A percentile compares a stretch with the other conserved stretches of the same genome.
Evolutionary conservation across 2,888 invertebrate genomes (phyloP).

Genomic region (Philopedon plagiatum): DNA sequence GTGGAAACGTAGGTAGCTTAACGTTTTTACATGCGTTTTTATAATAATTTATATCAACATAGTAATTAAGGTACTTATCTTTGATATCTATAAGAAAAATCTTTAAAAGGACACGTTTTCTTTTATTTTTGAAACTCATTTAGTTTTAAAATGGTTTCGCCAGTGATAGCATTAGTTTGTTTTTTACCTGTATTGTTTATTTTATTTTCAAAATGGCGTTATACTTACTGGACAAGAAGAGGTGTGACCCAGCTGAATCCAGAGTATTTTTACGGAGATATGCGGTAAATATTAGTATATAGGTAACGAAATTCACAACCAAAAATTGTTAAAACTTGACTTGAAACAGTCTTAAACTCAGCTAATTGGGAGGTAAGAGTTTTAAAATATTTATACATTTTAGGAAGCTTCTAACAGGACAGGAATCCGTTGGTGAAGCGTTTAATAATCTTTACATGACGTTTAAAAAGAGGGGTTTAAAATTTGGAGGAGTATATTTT

Average conservation of each 20-base stretch:
- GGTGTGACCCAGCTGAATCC: constrained; percentile 35
- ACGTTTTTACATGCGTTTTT: too few species aligned
- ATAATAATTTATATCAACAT: too few species aligned
- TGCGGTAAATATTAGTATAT: not conserved
- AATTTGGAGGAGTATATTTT: constrained; percentile 55
- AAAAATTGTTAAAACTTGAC: too few species aligned
- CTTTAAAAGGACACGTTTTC: too few species aligned
- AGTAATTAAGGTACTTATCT: too few species aligned
- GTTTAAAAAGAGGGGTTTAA: constrained; percentile 11
- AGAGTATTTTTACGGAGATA: constrained; percentile 38
- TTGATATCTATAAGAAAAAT: too few species aligned
- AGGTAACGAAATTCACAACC: too few species aligned
- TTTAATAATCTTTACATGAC: constrained; percentile 18
- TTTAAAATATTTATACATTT: not conserved
- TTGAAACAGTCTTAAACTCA: not conserved
- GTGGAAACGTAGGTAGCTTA: too few species aligned
- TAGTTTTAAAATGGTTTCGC: not conserved
- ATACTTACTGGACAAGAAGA: constrained; percentile 36
- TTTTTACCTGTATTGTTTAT: not conserved
- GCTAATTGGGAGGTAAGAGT: too few species aligned
- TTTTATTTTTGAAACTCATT: too few species aligned
- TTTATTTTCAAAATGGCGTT: constrained; percentile 32
- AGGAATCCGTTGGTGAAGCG: constrained; percentile 6
- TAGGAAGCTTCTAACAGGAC: constrained; percentile 15
- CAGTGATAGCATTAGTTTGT: not conserved